Conservation (phyloP, 2,888 invertebrate species). For the Agrotis ipsilon region DNA sequence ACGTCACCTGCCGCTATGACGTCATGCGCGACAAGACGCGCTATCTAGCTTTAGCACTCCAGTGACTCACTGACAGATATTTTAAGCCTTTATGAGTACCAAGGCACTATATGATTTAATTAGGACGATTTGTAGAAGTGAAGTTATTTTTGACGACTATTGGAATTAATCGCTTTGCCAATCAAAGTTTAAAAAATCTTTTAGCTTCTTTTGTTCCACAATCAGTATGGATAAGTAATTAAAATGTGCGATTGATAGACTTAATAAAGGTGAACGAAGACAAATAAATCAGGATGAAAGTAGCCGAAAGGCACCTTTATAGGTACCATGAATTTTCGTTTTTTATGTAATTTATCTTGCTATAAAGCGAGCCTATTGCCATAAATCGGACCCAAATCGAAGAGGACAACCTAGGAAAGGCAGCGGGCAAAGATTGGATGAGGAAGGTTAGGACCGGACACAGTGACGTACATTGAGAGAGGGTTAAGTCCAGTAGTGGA, state of each 20-base stretch:
- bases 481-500: no score
- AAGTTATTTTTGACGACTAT: not conserved
- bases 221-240: not conserved
- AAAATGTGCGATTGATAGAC: not conserved
- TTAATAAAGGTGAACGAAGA: not conserved
- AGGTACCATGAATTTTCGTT: no score
- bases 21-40: constrained; percentile 34
- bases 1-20: constrained; percentile 39
- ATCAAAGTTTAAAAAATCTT: not conserved
- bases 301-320: no score
- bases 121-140: not conserved
- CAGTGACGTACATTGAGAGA: no score
- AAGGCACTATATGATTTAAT: constrained; percentile 18
- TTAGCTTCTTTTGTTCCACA: not conserved
- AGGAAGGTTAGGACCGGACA: no score
- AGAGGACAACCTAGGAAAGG: no score
- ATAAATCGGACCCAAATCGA: no score
- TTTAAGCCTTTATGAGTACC: constrained; percentile 47
- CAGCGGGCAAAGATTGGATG: no score
- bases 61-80: constrained; percentile 57
- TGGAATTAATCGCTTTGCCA: no score
- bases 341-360: no score
- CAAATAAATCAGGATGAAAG: no score
- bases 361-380: no score
- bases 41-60: constrained; percentile 43